These are phyloP conservation scores for Stegodyphus dumicola DNA, from an alignment of 1,140 invertebrate genomes.

Conservation along the genomic window DNA sequence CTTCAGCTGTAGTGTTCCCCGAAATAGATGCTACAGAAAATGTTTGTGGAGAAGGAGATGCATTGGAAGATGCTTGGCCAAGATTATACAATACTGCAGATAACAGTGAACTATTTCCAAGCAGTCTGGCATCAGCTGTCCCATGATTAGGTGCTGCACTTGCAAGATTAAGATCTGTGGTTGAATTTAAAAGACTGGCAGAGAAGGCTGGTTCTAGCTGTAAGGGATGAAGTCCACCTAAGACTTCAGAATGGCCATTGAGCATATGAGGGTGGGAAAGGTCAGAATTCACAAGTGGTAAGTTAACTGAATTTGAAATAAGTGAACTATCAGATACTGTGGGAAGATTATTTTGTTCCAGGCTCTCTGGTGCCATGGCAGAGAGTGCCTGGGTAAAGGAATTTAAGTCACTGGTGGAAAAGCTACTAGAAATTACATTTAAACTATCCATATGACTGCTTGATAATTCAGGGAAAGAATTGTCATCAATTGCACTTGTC, in stretches of 20 bases:
- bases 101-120: conserved; percentile 26
- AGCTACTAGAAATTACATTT: conserved; percentile 65
- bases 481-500: conserved; percentile 63
- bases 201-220: conserved; percentile 20
- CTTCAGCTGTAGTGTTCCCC: conserved; percentile 21
- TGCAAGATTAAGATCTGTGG: conserved; percentile 4
- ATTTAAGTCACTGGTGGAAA: conserved; percentile 66
- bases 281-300: conserved; percentile 49
- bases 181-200: conserved; percentile 22
- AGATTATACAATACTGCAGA: conserved; percentile 48
- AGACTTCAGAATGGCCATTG: conserved; percentile 46
- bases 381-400: conserved; percentile 66
- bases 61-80: conserved; percentile 37
- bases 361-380: conserved; percentile 63
- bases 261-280: conserved; percentile 40
- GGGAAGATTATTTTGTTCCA: conserved; percentile 59
- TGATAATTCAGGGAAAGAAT: conserved; percentile 57
- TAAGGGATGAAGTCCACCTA: conserved; percentile 16
- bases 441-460: conserved; percentile 63
- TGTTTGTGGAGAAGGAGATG: conserved; percentile 3
- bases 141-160: conserved; percentile 4
- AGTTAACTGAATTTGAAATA: conserved; percentile 11
- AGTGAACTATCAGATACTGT: conserved; percentile 29
- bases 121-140: conserved; percentile 21
- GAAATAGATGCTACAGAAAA: neutral